Base-by-base conservation (phyloP, 2,797 vertebrate genomes). In the Pangasius sanitwongsei region DNA sequence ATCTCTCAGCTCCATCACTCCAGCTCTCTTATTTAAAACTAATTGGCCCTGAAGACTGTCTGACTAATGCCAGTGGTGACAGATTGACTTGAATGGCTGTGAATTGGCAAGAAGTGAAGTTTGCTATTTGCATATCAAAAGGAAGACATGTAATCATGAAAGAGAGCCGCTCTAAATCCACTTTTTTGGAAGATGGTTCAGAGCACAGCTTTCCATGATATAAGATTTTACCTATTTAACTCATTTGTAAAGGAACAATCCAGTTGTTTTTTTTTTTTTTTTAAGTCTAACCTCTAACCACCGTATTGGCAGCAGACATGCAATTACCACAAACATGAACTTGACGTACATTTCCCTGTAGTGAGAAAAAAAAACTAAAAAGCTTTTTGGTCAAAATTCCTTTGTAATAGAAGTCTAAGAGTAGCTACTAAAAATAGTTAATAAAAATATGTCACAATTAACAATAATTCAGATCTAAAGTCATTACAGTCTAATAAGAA, bases 1-100 rank as follows among this genome's bases (percentile, higher is more conserved):
- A 83, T 91, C 85, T 92, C 44, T 65, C 72, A 91, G 83, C 88
- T 57, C 85, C 6, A 92, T 91, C 86, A 12, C 74, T 86, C 83
- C 81, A 87, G 55, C 34, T 7, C 67, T 74, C 85, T 78, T 77
- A 72, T 83, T 87, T 78, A 74, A 90, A 81, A 87, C 86, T 89
- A 87, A 87, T 90, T 90, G 82, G 88, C 87, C 72, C 90, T 88
- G 87, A 92, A 87, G 55, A 87, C 72, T 48, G 84, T 31, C 86
- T 91, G 37, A 65, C 89, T 93, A 92, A 89, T 92, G 83, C 80
- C 88, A 89, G 93, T 65, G 67, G 57, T 74, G 81, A 86, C 87
- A 80, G 80, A 88, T 59, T 85, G 55, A 85, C 34, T 87, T 65
- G 37, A 87, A 81, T 87, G 53, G n/a, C 65, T 81, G 53, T 85